phyloP scores from a whole-genome alignment of 1,140 invertebrate species.

The Diorhabda elongata region DNA sequence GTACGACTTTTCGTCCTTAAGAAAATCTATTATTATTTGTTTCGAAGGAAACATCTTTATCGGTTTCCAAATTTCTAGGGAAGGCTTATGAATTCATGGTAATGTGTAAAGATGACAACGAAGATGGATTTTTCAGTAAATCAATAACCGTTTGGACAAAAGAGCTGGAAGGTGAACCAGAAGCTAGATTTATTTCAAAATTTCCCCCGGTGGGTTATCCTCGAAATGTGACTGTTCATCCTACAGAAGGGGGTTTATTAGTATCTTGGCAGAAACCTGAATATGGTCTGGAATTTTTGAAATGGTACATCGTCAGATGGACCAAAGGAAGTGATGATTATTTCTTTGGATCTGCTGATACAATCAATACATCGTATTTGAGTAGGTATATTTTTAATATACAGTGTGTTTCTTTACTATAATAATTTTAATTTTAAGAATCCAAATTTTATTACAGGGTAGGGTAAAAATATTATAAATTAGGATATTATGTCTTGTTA shows the following conservation, averaged over 20 bases:
- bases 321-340: constrained; percentile 55
- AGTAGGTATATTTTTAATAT: constrained; percentile 43
- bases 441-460: too few relatives aligned
- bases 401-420: neutral
- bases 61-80: constrained; percentile 49
- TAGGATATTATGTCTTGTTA: too few relatives aligned
- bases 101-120: constrained; percentile 78
- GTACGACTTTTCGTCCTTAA: too few relatives aligned
- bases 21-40: too few relatives aligned
- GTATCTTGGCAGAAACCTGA: constrained; percentile 70
- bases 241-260: constrained; percentile 60
- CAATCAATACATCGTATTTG: constrained; percentile 58
- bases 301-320: constrained; percentile 61
- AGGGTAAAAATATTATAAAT: too few relatives aligned
- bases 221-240: constrained; percentile 60
- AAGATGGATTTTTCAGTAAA: constrained; percentile 88
- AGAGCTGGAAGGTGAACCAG: constrained; percentile 46
- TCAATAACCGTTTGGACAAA: constrained; percentile 72
- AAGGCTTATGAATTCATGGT: constrained; percentile 88
- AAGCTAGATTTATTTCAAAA: constrained; percentile 8
- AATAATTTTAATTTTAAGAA: too few relatives aligned
- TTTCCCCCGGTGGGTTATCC: constrained; percentile 56
- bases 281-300: constrained; percentile 54
- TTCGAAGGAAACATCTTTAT: too few relatives aligned
- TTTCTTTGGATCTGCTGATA: constrained; percentile 58